These are phyloP conservation scores for Neodiprion pinetum DNA, from an alignment of 1,140 invertebrate species.

Conservation along the genomic window DNA sequence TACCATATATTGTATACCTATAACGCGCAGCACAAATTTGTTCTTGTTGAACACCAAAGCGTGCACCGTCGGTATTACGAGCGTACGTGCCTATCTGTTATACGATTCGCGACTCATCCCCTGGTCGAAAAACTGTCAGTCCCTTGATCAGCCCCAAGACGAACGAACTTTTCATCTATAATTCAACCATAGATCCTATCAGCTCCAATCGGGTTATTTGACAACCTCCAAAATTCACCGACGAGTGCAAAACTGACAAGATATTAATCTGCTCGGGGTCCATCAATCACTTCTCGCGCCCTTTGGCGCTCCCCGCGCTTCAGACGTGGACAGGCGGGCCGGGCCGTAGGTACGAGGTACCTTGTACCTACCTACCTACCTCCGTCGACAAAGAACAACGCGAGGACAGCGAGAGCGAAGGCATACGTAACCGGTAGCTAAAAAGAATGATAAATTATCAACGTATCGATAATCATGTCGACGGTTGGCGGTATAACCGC, in stretches of 20 bases:
- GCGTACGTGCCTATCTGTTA: too few relatives aligned
- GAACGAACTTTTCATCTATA: not conserved
- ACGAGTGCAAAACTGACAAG: not conserved
- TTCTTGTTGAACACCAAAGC: not conserved
- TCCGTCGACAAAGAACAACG: not conserved
- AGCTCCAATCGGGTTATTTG: not conserved
- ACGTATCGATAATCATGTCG: conserved; percentile 7
- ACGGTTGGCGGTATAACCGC: not conserved
- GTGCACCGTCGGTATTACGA: too few relatives aligned
- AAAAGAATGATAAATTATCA: conserved; percentile 8
- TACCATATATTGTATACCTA: not conserved
- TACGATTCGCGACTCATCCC: not conserved
- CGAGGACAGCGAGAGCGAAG: not conserved
- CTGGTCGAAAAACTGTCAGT: not conserved
- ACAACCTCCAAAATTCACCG: not conserved
- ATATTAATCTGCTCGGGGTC: not conserved
- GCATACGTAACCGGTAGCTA: conserved; percentile 4
- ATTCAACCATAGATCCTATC: not conserved
- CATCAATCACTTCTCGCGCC: not conserved
- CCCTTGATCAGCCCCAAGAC: not conserved
- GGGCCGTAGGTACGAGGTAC: too few relatives aligned
- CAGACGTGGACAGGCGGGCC: not conserved
- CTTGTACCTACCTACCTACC: not conserved
- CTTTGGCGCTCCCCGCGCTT: not conserved
- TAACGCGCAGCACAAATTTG: not conserved